phyloP scores from a whole-genome alignment of 2,888 invertebrate genomes.

The Cosmia pyralina region DNA sequence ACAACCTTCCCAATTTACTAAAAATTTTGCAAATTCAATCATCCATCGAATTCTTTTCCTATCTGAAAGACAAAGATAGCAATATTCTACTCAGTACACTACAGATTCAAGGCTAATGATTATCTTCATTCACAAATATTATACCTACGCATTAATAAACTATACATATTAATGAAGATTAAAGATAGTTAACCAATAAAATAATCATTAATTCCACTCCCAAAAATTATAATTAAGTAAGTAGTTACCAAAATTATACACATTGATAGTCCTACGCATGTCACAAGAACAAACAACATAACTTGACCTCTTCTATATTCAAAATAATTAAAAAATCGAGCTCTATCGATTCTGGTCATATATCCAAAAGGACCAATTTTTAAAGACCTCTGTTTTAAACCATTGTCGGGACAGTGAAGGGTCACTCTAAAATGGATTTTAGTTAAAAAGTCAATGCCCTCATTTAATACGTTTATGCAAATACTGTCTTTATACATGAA shows the following conservation, averaged over 20 bases:
- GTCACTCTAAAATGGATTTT: slow-evolving; percentile 11
- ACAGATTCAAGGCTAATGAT: neutral
- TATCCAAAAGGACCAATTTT: neutral
- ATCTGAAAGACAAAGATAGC: neutral
- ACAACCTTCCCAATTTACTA: neutral
- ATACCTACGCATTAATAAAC: slow-evolving; percentile 10
- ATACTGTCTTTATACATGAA: slow-evolving; percentile 51
- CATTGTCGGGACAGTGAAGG: neutral
- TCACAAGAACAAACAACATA: neutral
- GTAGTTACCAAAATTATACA: slow-evolving; percentile 40
- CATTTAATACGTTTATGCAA: slow-evolving; percentile 48
- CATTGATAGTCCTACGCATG: slow-evolving; percentile 40
- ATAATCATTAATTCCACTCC: slow-evolving; percentile 46
- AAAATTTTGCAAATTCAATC: neutral
- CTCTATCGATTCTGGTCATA: neutral
- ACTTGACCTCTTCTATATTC: neutral
- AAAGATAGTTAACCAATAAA: slow-evolving; percentile 41
- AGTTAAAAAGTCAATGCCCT: slow-evolving; percentile 42
- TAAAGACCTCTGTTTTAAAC: slow-evolving; percentile 12
- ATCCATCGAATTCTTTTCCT: neutral
- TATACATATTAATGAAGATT: slow-evolving; percentile 37
- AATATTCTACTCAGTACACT: neutral
- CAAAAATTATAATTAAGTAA: slow-evolving; percentile 45
- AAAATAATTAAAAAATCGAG: neutral
- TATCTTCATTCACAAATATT: slow-evolving; percentile 35